phyloP scores from a whole-genome alignment of 1,140 invertebrate genomes.

The Batillaria attramentaria region DNA sequence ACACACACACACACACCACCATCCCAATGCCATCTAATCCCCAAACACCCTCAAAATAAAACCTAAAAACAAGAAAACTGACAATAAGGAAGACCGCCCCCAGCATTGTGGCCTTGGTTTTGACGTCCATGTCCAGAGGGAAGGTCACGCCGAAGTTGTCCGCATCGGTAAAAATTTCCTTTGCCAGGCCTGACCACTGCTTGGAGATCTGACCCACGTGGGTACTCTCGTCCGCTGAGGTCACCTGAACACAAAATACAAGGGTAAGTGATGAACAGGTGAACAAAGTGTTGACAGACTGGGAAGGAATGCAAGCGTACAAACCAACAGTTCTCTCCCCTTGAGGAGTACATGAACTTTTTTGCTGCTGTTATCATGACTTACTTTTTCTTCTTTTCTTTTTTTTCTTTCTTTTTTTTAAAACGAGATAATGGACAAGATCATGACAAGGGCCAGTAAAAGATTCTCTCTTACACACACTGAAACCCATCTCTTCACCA shows the following conservation, averaged over 20 bases:
- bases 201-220: constrained; percentile 84
- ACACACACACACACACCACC: neutral
- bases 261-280: constrained; percentile 67
- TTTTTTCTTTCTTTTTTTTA: too few relatives aligned
- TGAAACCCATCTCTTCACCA: too few relatives aligned
- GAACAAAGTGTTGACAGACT: constrained; percentile 83
- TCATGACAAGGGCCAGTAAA: too few relatives aligned
- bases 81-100: constrained; percentile 77
- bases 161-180: constrained; percentile 83
- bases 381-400: too few relatives aligned
- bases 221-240: constrained; percentile 76
- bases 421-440: too few relatives aligned
- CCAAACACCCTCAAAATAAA: neutral
- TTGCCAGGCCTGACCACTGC: constrained; percentile 81
- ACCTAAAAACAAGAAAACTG: constrained; percentile 36
- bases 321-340: neutral
- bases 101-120: constrained; percentile 85
- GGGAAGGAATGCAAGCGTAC: too few relatives aligned
- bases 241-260: constrained; percentile 72
- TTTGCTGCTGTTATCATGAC: neutral
- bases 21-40: neutral
- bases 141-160: constrained; percentile 86
- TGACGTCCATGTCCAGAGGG: constrained; percentile 85
- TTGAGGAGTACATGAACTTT: neutral
- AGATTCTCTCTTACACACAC: too few relatives aligned